Conservation (phyloP, 2,797 vertebrate species). For the Enteromius anoplus region DNA sequence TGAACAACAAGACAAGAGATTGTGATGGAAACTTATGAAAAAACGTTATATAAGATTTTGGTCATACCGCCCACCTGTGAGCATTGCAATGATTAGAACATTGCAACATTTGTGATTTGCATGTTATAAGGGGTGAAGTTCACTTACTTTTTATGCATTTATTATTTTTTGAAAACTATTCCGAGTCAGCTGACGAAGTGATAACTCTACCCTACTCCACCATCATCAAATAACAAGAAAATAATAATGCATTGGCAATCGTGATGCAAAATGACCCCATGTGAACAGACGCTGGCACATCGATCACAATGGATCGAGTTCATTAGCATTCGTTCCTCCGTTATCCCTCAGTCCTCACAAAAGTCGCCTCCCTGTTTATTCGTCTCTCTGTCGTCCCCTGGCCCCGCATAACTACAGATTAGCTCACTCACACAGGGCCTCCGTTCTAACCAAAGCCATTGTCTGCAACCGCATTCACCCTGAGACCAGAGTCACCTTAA, state of each 20-base stretch:
- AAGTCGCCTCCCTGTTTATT: slow-evolving; percentile 18
- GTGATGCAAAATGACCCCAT: slow-evolving; percentile 24
- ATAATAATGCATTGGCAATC: slow-evolving; percentile 34
- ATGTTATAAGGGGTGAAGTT: slow-evolving; percentile 9
- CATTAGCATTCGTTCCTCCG: slow-evolving; percentile 53
- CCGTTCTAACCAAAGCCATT: slow-evolving; percentile 58
- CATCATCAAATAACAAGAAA: slow-evolving; percentile 37
- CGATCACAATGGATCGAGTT: slow-evolving; percentile 53
- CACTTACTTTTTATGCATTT: neutral
- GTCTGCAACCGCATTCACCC: slow-evolving; percentile 70
- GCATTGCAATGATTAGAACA: neutral
- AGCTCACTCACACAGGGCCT: slow-evolving; percentile 69
- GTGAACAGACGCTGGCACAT: slow-evolving; percentile 37
- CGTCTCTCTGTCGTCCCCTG: slow-evolving; percentile 7
- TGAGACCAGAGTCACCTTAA: slow-evolving; percentile 56
- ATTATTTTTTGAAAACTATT: neutral
- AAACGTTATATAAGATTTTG: neutral
- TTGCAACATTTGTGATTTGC: slow-evolving; percentile 2
- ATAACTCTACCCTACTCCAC: slow-evolving; percentile 30
- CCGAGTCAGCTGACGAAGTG: slow-evolving; percentile 18
- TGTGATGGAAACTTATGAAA: neutral
- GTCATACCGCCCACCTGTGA: neutral
- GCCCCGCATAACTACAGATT: slow-evolving; percentile 64
- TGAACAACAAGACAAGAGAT: neutral
- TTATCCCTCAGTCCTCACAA: slow-evolving; percentile 16